Conservation (phyloP, 2,888 invertebrate species). For the Polydrusus cervinus region DNA sequence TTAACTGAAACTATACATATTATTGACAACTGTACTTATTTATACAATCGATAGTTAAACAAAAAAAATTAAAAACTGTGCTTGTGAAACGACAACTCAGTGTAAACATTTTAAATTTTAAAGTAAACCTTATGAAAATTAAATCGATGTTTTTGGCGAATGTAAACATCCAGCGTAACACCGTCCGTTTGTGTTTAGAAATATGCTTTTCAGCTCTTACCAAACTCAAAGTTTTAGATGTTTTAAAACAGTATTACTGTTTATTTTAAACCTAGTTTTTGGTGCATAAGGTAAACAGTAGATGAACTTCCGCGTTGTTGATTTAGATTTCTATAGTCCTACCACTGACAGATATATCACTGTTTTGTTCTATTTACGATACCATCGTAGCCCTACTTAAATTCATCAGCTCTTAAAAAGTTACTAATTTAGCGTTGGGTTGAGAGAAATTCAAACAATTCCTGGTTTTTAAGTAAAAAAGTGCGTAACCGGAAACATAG, state of each 20-base stretch:
- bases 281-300: conserved; percentile 35
- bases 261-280: conserved; percentile 36
- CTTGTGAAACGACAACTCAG: too few relatives aligned
- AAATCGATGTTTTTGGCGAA: conserved; percentile 41
- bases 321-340: conserved; percentile 11
- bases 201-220: conserved; percentile 37
- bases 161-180: conserved; percentile 33
- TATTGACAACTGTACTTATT: too few relatives aligned
- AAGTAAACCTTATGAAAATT: conserved; percentile 46
- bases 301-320: conserved; percentile 31
- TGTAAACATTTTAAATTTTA: conserved; percentile 18
- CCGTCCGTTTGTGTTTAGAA: conserved; percentile 36
- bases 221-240: conserved; percentile 31
- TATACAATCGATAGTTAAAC: too few relatives aligned
- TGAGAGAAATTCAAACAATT: too few relatives aligned
- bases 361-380: neutral
- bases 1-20: too few relatives aligned
- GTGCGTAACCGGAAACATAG: too few relatives aligned
- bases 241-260: conserved; percentile 12
- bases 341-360: conserved; percentile 13
- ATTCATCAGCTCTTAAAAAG: too few relatives aligned
- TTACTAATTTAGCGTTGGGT: too few relatives aligned
- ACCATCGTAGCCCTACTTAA: too few relatives aligned
- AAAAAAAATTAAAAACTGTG: too few relatives aligned
- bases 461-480: too few relatives aligned